Percentiles rank a stretch among this genome's conserved stretches.
Conservation (phyloP, 1,140 invertebrate genomes). For the Zaprionus ghesquierei region DNA sequence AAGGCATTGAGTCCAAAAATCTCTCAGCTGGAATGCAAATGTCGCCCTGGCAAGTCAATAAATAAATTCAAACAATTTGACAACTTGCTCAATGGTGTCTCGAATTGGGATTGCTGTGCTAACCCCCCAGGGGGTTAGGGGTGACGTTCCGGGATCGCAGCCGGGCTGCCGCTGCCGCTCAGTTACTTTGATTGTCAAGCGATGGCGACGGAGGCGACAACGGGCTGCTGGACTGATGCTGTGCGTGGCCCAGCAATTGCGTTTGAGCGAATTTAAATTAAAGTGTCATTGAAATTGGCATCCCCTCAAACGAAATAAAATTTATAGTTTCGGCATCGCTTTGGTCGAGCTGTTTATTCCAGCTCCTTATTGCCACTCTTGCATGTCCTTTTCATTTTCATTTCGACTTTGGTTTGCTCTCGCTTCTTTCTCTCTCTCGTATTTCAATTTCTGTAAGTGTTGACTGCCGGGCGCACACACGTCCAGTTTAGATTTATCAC, state of each 20-base stretch:
- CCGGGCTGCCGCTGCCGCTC: slow-evolving; percentile 13
- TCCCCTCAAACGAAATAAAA: slow-evolving; percentile 76
- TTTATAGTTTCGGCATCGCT: slow-evolving; percentile 71
- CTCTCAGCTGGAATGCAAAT: slow-evolving; percentile 73
- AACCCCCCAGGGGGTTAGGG: not conserved
- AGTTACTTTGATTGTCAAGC: slow-evolving; percentile 60
- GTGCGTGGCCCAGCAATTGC: slow-evolving; percentile 74
- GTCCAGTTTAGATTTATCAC: slow-evolving; percentile 78
- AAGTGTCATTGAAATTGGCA: slow-evolving; percentile 80
- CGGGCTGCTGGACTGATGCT: not conserved
- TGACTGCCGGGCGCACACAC: slow-evolving; percentile 52
- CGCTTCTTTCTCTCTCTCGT: slow-evolving; percentile 4
- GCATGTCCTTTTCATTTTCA: slow-evolving; percentile 47
- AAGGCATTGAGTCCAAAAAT: slow-evolving; percentile 66
- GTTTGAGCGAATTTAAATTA: slow-evolving; percentile 81
- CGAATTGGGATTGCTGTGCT: slow-evolving; percentile 34
- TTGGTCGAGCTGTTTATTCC: slow-evolving; percentile 42
- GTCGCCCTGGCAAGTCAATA: slow-evolving; percentile 69
- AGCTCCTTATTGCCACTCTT: slow-evolving; percentile 19
- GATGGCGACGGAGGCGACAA: not conserved
- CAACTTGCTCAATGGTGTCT: slow-evolving; percentile 72
- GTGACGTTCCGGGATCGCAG: not conserved
- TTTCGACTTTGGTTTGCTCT: slow-evolving; percentile 23
- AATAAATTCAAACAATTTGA: slow-evolving; percentile 81
- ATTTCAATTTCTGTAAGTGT: slow-evolving; percentile 73